Conservation (phyloP, 1,140 invertebrate species). For the Apocrypta bakeri region DNA sequence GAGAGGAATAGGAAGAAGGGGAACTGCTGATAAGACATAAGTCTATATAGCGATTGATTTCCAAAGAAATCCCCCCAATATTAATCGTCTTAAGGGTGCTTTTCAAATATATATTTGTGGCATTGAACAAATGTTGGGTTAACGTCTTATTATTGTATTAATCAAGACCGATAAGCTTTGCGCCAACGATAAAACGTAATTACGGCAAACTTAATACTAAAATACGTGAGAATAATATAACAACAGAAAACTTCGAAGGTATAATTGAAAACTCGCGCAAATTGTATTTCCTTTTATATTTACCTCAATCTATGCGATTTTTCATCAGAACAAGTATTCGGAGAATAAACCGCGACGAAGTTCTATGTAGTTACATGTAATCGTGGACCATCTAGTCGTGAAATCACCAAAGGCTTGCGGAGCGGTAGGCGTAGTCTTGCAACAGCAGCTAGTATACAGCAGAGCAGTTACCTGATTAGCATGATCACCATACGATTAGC, state of each 20-base stretch:
- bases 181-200: too few species aligned
- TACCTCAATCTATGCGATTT: too few species aligned
- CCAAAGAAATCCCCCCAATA: neutral
- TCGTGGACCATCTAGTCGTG: slow-evolving; percentile 45
- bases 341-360: neutral
- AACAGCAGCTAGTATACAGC: slow-evolving; percentile 15
- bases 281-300: neutral
- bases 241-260: neutral
- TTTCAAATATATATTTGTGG: too few species aligned
- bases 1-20: too few species aligned
- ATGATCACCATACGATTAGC: slow-evolving; percentile 55
- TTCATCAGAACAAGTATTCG: slow-evolving; percentile 51
- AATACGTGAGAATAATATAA: too few species aligned
- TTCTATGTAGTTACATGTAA: slow-evolving; percentile 19
- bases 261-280: neutral
- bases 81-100: too few species aligned
- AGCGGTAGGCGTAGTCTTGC: neutral
- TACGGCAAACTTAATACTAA: too few species aligned
- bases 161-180: too few species aligned
- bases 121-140: too few species aligned
- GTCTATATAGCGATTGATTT: slow-evolving; percentile 7
- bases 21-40: neutral
- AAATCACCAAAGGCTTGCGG: neutral
- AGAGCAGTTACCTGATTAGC: slow-evolving; percentile 50
- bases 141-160: too few species aligned